These are phyloP conservation scores for Ellobius talpinus DNA, from an alignment of 2,113 vertebrate species.

Conservation along the genomic window DNA sequence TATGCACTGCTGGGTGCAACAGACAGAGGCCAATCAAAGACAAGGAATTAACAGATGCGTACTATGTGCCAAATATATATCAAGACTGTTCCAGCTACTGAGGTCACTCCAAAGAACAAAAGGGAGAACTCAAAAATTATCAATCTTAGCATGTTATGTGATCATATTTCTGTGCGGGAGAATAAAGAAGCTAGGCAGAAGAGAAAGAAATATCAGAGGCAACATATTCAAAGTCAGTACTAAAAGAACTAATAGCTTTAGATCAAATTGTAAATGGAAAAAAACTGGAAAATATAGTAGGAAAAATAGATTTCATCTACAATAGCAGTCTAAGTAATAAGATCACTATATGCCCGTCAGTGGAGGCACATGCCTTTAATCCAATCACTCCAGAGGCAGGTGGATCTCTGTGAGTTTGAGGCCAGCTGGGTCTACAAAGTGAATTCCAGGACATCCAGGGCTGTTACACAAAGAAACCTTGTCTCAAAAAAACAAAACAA, in stretches of 20 bases:
- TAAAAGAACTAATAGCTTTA: neutral
- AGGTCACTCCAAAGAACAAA: neutral
- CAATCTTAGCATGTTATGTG: neutral
- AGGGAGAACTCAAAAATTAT: neutral
- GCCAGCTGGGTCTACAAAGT: neutral
- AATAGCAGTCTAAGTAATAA: neutral
- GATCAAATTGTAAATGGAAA: neutral
- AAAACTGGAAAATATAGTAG: neutral
- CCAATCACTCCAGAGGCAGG: neutral
- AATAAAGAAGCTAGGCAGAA: constrained; percentile 4
- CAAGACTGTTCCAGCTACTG: neutral
- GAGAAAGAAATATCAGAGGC: neutral
- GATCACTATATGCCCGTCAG: neutral
- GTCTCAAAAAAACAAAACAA: neutral
- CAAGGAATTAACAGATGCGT: neutral
- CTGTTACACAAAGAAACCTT: neutral
- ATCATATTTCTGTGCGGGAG: neutral
- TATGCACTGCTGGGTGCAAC: neutral
- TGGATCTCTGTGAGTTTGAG: neutral
- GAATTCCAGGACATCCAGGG: too few species aligned
- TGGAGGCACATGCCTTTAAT: neutral
- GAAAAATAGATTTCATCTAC: neutral
- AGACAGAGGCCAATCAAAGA: neutral
- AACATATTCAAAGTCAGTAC: constrained; percentile 8
- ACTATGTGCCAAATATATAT: neutral